A percentile compares a stretch with the other conserved stretches of the same genome.
Evolutionary conservation across 2,888 invertebrate genomes (phyloP).

Genomic region (Orchestes rusci): DNA sequence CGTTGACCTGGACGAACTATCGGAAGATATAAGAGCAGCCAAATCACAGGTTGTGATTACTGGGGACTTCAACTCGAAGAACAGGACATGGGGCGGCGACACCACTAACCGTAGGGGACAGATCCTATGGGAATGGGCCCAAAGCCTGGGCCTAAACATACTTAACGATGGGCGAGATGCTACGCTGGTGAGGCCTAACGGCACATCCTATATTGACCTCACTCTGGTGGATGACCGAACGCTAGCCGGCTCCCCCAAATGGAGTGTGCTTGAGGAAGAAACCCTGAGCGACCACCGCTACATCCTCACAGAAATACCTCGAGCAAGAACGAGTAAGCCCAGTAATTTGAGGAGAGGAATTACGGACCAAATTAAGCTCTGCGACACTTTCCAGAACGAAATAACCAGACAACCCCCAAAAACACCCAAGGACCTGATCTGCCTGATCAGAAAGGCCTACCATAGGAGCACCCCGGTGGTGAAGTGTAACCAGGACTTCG

Average conservation of each 20-base stretch:
- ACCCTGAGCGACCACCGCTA: neutral
- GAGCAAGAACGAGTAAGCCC: neutral
- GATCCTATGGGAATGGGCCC: neutral
- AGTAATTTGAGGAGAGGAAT: neutral
- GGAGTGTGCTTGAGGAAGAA: neutral
- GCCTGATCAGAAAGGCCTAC: neutral
- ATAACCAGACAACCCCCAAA: too few species aligned
- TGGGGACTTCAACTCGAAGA: slow-evolving; percentile 3
- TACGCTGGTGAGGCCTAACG: too few species aligned
- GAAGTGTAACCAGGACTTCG: neutral
- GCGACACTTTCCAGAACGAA: too few species aligned
- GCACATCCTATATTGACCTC: neutral
- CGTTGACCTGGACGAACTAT: neutral
- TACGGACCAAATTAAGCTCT: neutral
- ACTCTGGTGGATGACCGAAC: neutral
- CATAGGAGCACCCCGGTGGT: neutral
- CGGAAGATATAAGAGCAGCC: neutral
- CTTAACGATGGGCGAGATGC: too few species aligned
- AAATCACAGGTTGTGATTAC: neutral
- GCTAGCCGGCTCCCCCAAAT: neutral
- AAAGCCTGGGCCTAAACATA: neutral
- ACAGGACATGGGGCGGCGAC: neutral
- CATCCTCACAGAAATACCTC: neutral
- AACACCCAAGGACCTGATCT: neutral
- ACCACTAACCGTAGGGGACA: neutral